Conservation (phyloP, 2,797 vertebrate species). For the Carcharodon carcharias region DNA sequence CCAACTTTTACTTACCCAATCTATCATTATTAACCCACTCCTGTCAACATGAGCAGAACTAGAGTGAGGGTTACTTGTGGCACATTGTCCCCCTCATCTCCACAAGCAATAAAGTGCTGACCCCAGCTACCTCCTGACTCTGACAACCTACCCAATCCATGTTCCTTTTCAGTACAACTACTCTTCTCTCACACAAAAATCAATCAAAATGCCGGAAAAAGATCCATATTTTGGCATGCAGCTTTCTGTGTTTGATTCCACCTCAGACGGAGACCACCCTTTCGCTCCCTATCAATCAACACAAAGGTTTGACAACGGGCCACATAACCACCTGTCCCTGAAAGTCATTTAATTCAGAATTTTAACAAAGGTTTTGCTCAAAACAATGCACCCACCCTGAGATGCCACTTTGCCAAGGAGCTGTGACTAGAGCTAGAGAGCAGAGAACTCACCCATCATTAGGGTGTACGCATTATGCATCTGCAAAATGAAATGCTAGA, state of each 20-base stretch:
- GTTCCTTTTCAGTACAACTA: background rate
- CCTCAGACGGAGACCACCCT: background rate
- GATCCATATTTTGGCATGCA: background rate
- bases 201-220: background rate
- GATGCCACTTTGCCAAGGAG: background rate
- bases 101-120: too few relatives aligned
- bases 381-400: background rate
- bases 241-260: background rate
- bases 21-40: background rate
- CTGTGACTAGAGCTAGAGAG: background rate
- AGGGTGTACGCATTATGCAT: too few relatives aligned
- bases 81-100: background rate
- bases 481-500: too few relatives aligned
- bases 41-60: background rate
- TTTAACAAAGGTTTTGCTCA: background rate
- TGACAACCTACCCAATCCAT: too few relatives aligned
- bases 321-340: background rate
- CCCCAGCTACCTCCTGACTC: too few relatives aligned
- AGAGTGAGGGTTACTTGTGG: background rate
- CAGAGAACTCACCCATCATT: background rate
- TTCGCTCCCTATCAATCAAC: background rate
- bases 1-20: background rate
- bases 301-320: background rate
- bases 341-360: background rate
- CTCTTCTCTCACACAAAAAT: background rate